These are phyloP conservation scores for Acanthosepion esculentum DNA, from an alignment of 2,888 invertebrate genomes.

Conservation along the genomic window DNA sequence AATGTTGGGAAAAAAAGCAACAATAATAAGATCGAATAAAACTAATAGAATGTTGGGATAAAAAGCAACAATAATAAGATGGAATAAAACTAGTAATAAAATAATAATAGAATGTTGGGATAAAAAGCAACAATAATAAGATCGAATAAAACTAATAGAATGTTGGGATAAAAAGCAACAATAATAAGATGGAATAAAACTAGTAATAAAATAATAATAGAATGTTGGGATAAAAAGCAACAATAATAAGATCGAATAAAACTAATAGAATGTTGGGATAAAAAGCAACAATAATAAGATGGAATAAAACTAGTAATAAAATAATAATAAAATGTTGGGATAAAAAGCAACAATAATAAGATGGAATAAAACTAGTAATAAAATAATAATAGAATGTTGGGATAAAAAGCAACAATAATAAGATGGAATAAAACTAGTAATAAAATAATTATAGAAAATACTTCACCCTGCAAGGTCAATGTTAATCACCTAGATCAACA, in stretches of 20 bases:
- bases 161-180: background rate
- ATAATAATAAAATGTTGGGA: too few species aligned
- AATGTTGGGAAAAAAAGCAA: too few species aligned
- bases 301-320: background rate
- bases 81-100: background rate
- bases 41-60: background rate
- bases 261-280: background rate
- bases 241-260: too few species aligned
- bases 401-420: background rate
- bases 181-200: background rate
- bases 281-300: background rate
- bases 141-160: background rate
- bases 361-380: too few species aligned
- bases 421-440: background rate
- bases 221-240: too few species aligned
- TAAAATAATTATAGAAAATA: too few species aligned
- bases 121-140: too few species aligned
- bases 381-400: background rate
- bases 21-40: too few species aligned
- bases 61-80: background rate
- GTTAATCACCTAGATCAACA: too few species aligned
- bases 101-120: too few species aligned
- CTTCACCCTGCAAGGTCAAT: too few species aligned
- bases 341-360: too few species aligned
- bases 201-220: background rate